A percentile compares a stretch with the other conserved stretches of the same genome.
These are phyloP conservation scores for Rhagonycha lutea DNA, from an alignment of 2,888 invertebrate species.

Conservation along the genomic window DNA sequence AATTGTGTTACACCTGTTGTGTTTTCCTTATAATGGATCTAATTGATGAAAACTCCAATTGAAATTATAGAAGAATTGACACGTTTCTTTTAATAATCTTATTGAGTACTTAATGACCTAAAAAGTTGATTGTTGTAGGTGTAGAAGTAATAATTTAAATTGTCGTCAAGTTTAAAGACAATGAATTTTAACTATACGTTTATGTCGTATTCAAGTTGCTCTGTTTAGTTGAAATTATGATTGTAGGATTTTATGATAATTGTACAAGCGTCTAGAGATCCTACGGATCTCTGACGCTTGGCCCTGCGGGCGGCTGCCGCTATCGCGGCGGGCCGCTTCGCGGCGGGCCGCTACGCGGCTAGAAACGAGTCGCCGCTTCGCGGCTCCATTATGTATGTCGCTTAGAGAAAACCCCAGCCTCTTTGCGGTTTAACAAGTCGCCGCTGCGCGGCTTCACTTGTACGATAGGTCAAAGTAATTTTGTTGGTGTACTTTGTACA, in stretches of 20 bases:
- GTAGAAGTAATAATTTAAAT: slow-evolving; percentile 5
- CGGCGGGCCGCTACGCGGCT: too few species aligned
- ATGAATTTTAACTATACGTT: background rate
- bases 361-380: too few species aligned
- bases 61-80: background rate
- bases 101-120: slow-evolving; percentile 4
- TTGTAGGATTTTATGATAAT: background rate
- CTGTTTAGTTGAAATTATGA: background rate
- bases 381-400: too few species aligned
- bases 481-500: too few species aligned
- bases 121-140: slow-evolving; percentile 7
- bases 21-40: background rate
- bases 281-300: too few species aligned
- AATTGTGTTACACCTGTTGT: background rate
- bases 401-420: too few species aligned
- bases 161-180: background rate
- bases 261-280: too few species aligned
- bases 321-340: too few species aligned
- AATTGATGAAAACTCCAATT: background rate
- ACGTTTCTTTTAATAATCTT: slow-evolving; percentile 1
- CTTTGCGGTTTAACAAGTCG: too few species aligned
- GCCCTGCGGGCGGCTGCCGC: too few species aligned
- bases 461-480: too few species aligned
- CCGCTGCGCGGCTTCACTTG: too few species aligned
- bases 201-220: background rate